These are phyloP conservation scores for Anthopleura xanthogrammica DNA, from an alignment of 92 coral and sea anemone genomes.

Conservation along the genomic window DNA sequence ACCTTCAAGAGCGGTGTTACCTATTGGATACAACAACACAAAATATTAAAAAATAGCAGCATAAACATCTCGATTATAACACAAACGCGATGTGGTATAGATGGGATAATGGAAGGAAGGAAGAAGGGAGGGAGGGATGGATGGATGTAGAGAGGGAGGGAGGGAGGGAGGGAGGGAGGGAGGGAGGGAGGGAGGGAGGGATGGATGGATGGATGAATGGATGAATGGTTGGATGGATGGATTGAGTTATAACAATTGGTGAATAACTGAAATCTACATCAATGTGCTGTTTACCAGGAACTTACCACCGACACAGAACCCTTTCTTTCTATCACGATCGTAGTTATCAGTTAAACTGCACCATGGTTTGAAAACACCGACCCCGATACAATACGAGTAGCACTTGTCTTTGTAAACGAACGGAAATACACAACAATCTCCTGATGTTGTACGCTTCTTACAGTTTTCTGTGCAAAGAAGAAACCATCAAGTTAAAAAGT, in stretches of 20 bases:
- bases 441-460: constrained; percentile 13
- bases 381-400: constrained; percentile 29
- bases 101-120: too few species aligned
- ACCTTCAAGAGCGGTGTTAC: neutral
- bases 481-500: neutral
- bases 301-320: constrained; percentile 15
- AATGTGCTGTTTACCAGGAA: neutral
- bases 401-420: constrained; percentile 13
- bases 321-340: constrained; percentile 29
- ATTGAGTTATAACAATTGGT: too few species aligned
- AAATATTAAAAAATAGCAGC: neutral
- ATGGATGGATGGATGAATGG: neutral
- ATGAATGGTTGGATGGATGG: too few species aligned
- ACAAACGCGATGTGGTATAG: too few species aligned
- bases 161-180: too few species aligned
- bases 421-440: constrained; percentile 30
- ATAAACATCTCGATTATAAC: too few species aligned
- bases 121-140: too few species aligned
- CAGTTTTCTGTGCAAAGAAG: neutral
- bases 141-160: too few species aligned
- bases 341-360: constrained; percentile 22
- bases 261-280: too few species aligned
- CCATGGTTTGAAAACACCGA: neutral
- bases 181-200: too few species aligned
- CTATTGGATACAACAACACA: neutral